phyloP scores from a whole-genome alignment of 2,888 invertebrate species.

The Morpho deidamia region DNA sequence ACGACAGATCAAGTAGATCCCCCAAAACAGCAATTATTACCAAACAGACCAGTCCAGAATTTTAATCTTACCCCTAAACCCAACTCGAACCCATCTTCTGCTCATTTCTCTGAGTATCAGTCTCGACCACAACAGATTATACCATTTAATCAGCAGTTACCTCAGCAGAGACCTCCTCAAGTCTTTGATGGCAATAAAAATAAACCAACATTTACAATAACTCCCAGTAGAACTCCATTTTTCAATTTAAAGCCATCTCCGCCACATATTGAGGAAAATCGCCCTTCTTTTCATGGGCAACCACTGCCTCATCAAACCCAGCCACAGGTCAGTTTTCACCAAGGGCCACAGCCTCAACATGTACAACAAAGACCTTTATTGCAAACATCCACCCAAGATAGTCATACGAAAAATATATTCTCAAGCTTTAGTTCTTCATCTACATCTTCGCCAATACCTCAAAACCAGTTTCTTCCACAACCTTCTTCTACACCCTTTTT shows the following conservation, averaged over 20 bases:
- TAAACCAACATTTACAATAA: conserved; percentile 50
- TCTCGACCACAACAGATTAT: conserved; percentile 52
- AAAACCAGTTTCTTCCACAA: conserved; percentile 61
- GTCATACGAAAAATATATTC: conserved; percentile 47
- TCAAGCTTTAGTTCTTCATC: conserved; percentile 46
- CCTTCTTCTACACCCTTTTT: conserved; percentile 59
- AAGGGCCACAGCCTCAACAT: conserved; percentile 44
- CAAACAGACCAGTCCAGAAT: conserved; percentile 50
- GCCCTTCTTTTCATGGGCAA: conserved; percentile 55
- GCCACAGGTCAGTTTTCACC: conserved; percentile 68
- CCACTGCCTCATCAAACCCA: conserved; percentile 49
- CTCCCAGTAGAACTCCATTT: conserved; percentile 59
- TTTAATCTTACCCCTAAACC: conserved; percentile 51
- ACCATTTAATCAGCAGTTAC: conserved; percentile 65
- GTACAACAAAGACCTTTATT: conserved; percentile 42
- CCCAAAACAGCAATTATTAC: conserved; percentile 59
- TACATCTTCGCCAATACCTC: conserved; percentile 36
- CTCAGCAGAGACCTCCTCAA: conserved; percentile 63
- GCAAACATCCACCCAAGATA: conserved; percentile 37
- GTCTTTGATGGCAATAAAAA: conserved; percentile 61
- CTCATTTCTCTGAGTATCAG: conserved; percentile 56
- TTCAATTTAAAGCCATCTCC: conserved; percentile 69
- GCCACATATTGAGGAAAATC: conserved; percentile 58
- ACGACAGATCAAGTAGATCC: conserved; percentile 68
- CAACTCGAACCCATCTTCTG: conserved; percentile 49